Percentiles rank a stretch among this genome's conserved stretches.
phyloP scores from a whole-genome alignment of 2,888 invertebrate species.

The Rhamnusium bicolor region DNA sequence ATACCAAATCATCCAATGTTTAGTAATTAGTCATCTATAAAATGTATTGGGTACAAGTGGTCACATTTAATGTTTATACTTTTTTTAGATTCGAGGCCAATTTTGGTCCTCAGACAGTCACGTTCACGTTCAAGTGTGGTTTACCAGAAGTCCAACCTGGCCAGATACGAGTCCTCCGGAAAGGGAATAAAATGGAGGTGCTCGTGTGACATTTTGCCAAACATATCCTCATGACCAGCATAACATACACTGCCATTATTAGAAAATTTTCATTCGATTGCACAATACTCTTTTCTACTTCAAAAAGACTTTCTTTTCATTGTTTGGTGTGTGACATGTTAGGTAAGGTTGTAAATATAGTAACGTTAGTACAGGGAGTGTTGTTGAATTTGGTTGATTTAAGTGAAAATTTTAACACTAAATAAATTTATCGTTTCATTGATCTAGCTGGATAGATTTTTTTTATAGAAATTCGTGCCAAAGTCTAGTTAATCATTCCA shows the following conservation, averaged over 20 bases:
- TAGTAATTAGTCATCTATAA: no score
- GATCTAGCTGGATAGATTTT: constrained; percentile 7
- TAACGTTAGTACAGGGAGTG: background rate
- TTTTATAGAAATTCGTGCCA: constrained; percentile 28
- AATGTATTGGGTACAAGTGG: no score
- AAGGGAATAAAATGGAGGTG: constrained; percentile 82
- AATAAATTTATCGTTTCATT: constrained; percentile 5
- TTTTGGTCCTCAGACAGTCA: constrained; percentile 86
- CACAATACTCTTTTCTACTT: constrained; percentile 36
- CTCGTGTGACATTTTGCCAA: constrained; percentile 73
- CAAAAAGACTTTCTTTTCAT: constrained; percentile 31
- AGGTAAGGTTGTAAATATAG: constrained; percentile 22
- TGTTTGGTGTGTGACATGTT: constrained; percentile 32
- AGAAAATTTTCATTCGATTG: constrained; percentile 47
- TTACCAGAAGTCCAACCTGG: constrained; percentile 78
- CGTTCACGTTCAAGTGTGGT: constrained; percentile 83
- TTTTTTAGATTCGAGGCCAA: constrained; percentile 83
- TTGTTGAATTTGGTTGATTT: constrained; percentile 11
- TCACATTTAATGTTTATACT: no score
- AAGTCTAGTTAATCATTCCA: constrained; percentile 31
- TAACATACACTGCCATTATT: constrained; percentile 64
- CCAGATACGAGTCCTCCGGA: constrained; percentile 78
- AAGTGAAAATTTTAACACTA: constrained; percentile 1
- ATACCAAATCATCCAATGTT: no score
- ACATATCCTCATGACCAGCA: constrained; percentile 66